Base-by-base conservation (phyloP, 2,888 invertebrate genomes). In the Apodemia arnacis region DNA sequence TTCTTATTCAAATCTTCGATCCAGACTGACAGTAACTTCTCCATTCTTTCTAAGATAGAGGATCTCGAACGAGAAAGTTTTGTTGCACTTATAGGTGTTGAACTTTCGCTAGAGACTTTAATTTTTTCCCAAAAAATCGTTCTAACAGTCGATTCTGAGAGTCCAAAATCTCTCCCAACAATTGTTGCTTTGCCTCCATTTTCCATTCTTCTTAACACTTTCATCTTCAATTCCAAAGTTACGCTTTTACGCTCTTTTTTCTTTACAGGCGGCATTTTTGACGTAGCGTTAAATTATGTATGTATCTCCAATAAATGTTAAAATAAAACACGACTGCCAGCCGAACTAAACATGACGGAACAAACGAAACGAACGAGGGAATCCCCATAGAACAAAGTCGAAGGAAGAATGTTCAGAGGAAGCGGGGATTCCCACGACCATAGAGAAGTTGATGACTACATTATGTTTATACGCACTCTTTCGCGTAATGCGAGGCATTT, bases 1-100 rank as follows among this genome's bases (percentile, higher is more conserved):
- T 7, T 38, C 38, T 38, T 38, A 38, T 38, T 38, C 38, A 4
- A 38, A 38, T 27, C 27, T 27, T 27, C 1, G 2, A 27, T 27
- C 27, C 27, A 27, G 27, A 27, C 27, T 27, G 27, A 4, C 7
- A 38, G 74, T 77, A 87, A 80, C 70, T 87, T 77, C 85, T 84
- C 80, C 81, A 87, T 87, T 77, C 59, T 81, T 83, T 82, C 79
- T 78, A 86, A 63, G 38, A 84, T 86, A 69, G 80, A 59, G 21
- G 75, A 78, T 87, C 83, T 84, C 80, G 82, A 80, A 86, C 85
- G 85, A 80, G 77, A 80, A 73, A 86, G 31, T 80, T 85, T 94
- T 93, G 69, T 88, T n/a, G n/a, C n/a, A n/a, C n/a, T n/a, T n/a
- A n/a, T n/a, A n/a, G n/a, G n/a, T n/a, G n/a, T n/a, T 91, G 79